These are phyloP conservation scores for Vespertilio murinus DNA, from an alignment of 2,797 vertebrate species.

Conservation along the genomic window DNA sequence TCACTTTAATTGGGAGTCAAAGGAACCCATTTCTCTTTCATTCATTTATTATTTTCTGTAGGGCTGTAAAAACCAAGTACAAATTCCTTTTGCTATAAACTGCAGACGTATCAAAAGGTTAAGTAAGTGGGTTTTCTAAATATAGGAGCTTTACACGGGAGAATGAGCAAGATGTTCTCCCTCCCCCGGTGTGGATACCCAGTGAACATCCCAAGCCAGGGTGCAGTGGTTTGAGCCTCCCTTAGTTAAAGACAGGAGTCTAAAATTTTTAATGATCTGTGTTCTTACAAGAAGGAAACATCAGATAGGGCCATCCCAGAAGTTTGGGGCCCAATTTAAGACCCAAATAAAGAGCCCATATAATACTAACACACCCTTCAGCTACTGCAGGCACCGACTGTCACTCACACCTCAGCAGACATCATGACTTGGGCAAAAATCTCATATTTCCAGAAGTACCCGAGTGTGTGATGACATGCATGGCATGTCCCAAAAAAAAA, in stretches of 20 bases:
- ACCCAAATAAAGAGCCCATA: neutral
- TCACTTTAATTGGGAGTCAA: neutral
- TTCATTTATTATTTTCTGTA: neutral
- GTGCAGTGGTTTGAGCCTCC: neutral
- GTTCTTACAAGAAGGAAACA: neutral
- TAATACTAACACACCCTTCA: neutral
- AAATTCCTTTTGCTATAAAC: conserved; percentile 27
- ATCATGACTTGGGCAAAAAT: conserved; percentile 29
- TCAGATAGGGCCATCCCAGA: neutral
- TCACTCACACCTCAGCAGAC: neutral
- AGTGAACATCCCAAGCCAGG: neutral
- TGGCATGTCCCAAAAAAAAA: neutral
- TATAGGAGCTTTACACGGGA: neutral
- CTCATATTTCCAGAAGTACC: neutral
- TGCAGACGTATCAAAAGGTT: neutral
- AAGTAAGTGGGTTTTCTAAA: conserved; percentile 35
- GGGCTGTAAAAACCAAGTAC: conserved; percentile 10
- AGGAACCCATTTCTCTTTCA: neutral
- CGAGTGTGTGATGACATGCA: neutral
- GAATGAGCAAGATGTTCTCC: neutral
- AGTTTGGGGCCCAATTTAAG: neutral
- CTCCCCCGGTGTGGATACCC: neutral
- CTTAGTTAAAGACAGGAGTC: neutral
- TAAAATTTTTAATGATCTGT: neutral
- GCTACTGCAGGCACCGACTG: neutral